Percentiles rank a stretch among this genome's conserved stretches.
Conservation (phyloP, 1,140 invertebrate genomes). For the Drosophila oshimai region DNA sequence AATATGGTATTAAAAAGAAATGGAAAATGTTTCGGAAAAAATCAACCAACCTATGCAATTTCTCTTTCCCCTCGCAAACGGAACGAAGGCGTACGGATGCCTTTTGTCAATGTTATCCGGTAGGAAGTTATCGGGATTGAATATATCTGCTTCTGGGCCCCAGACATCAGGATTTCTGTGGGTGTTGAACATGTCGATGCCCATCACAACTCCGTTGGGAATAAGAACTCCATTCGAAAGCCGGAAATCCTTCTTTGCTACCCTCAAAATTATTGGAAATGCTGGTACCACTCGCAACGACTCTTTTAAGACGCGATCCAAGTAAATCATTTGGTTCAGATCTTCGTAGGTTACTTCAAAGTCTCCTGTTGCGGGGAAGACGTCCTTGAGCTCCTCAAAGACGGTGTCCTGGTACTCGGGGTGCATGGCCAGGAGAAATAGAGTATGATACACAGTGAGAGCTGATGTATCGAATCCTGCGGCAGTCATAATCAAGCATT, state of each 20-base stretch:
- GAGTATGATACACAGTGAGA: conserved; percentile 23
- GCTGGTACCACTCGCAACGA: conserved; percentile 83
- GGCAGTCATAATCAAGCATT: conserved; percentile 42
- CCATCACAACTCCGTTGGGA: conserved; percentile 39
- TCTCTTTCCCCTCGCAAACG: conserved; percentile 59
- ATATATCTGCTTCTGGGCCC: conserved; percentile 57
- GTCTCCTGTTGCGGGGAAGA: conserved; percentile 83
- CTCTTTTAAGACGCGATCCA: conserved; percentile 87
- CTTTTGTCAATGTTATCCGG: conserved; percentile 32
- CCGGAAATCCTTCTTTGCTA: conserved; percentile 19
- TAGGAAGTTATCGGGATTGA: conserved; percentile 70
- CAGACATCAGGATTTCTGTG: conserved; percentile 48
- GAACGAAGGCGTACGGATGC: conserved; percentile 59
- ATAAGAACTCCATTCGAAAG: conserved; percentile 43
- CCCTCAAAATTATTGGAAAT: conserved; percentile 38
- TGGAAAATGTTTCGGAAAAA: too few species aligned
- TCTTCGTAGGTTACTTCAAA: conserved; percentile 83
- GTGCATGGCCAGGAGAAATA: conserved; percentile 60
- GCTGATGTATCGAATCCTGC: conserved; percentile 64
- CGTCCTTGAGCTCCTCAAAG: conserved; percentile 85
- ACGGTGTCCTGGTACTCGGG: conserved; percentile 84
- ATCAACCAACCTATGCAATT: conserved; percentile 55
- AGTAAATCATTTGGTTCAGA: conserved; percentile 85
- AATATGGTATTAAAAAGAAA: too few species aligned
- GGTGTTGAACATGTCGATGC: conserved; percentile 44